phyloP scores from a whole-genome alignment of 2,888 invertebrate species.

The Chrysolina oricalcia region DNA sequence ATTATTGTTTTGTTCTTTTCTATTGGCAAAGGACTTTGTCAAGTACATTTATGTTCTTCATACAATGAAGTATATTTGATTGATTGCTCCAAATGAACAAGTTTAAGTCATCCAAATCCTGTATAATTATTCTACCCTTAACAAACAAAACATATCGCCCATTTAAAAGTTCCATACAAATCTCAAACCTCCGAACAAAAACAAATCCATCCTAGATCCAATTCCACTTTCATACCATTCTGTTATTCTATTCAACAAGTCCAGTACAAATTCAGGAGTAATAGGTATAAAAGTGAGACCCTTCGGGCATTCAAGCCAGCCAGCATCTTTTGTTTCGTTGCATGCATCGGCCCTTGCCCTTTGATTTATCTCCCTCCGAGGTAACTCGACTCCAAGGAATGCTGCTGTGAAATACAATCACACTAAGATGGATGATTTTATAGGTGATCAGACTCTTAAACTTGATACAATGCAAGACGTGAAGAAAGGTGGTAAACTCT shows the following conservation, averaged over 20 bases:
- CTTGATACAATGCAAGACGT: slow-evolving; percentile 3
- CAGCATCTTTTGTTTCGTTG: slow-evolving; percentile 38
- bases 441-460: slow-evolving; percentile 41
- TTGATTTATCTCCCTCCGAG: slow-evolving; percentile 52
- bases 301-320: slow-evolving; percentile 31
- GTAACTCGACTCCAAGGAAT: slow-evolving; percentile 54
- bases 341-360: slow-evolving; percentile 42
- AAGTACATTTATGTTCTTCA: no score
- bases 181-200: neutral
- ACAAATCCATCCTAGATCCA: neutral
- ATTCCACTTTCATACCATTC: slow-evolving; percentile 13
- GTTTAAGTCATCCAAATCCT: neutral
- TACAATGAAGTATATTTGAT: no score
- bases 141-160: neutral
- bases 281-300: slow-evolving; percentile 39
- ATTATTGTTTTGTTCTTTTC: no score
- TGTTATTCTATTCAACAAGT: slow-evolving; percentile 40
- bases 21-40: no score
- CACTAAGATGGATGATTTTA: slow-evolving; percentile 53
- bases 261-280: slow-evolving; percentile 41
- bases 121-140: neutral
- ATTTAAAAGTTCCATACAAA: slow-evolving; percentile 4
- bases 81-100: neutral
- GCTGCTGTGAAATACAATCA: slow-evolving; percentile 53
- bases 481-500: no score